Percentiles rank a stretch among this genome's conserved stretches.
Conservation (phyloP, 2,888 invertebrate species). For the Erebia aethiops region DNA sequence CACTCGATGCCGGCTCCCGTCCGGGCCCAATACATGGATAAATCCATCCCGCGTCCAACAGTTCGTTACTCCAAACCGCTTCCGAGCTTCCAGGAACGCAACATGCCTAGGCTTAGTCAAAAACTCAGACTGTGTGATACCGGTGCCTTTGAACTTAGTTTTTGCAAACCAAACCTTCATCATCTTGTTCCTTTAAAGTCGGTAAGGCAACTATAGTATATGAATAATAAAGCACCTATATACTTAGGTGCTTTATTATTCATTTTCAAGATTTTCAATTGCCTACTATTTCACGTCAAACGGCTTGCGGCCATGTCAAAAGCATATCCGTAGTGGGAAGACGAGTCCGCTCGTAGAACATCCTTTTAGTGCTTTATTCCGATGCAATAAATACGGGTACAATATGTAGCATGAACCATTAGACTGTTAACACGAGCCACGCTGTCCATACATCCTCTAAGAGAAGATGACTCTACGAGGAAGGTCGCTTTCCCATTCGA, state of each 20-base stretch:
- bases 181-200: too few species aligned
- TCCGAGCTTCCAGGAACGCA: too few species aligned
- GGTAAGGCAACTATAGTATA: too few species aligned
- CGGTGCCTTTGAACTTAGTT: too few species aligned
- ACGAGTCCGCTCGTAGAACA: conserved; percentile 7
- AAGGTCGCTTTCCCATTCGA: conserved; percentile 24
- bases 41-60: too few species aligned
- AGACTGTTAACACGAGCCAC: conserved; percentile 44
- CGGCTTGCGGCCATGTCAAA: conserved; percentile 13
- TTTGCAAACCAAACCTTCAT: too few species aligned
- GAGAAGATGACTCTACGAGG: conserved; percentile 35
- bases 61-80: too few species aligned
- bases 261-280: not conserved
- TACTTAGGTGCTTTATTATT: not conserved
- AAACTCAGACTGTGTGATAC: too few species aligned
- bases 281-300: conserved; percentile 3
- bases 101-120: too few species aligned
- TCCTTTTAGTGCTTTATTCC: conserved; percentile 25
- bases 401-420: conserved; percentile 34
- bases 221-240: too few species aligned
- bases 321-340: conserved; percentile 17
- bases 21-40: too few species aligned
- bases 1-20: too few species aligned
- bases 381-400: conserved; percentile 29
- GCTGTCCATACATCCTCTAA: conserved; percentile 38